Evolutionary conservation across 2,888 invertebrate genomes (phyloP).

Genomic region (Oscheius onirici): DNA sequence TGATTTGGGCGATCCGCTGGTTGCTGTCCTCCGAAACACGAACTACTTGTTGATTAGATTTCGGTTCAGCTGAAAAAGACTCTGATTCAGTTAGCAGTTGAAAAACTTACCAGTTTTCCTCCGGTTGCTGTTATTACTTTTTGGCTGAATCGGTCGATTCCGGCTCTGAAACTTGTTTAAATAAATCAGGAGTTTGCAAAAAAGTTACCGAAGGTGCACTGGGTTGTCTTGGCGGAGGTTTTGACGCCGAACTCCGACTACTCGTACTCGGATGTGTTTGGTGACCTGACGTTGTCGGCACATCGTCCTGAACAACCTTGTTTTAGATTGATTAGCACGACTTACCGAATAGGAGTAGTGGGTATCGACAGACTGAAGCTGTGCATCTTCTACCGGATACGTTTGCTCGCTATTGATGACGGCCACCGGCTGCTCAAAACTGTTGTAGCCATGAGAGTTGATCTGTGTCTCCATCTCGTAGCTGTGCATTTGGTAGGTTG

Average conservation of each 20-base stretch:
- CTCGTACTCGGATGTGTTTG: not conserved
- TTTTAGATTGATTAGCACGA: not conserved
- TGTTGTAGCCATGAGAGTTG: conserved; percentile 27
- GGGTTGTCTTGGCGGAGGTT: conserved; percentile 2
- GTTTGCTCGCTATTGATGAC: conserved; percentile 30
- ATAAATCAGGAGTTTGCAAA: not conserved
- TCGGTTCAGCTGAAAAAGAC: too few relatives aligned
- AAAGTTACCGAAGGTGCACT: not conserved
- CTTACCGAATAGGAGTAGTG: conserved; percentile 15
- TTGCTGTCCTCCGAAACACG: not conserved
- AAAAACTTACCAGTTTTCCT: not conserved
- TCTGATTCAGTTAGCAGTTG: too few relatives aligned
- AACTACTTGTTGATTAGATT: too few relatives aligned
- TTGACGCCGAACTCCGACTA: not conserved
- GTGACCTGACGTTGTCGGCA: conserved; percentile 26
- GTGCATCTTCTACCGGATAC: not conserved
- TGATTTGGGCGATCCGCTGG: not conserved
- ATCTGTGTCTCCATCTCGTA: conserved; percentile 25
- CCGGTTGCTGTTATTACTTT: conserved; percentile 5
- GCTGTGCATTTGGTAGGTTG: conserved; percentile 5
- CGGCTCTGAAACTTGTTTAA: not conserved
- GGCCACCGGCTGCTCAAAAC: conserved; percentile 33
- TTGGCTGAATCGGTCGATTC: conserved; percentile 17
- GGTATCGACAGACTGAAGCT: not conserved
- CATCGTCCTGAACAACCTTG: conserved; percentile 24